Conservation (phyloP, 2,888 invertebrate genomes). For the Cinara cedri region DNA sequence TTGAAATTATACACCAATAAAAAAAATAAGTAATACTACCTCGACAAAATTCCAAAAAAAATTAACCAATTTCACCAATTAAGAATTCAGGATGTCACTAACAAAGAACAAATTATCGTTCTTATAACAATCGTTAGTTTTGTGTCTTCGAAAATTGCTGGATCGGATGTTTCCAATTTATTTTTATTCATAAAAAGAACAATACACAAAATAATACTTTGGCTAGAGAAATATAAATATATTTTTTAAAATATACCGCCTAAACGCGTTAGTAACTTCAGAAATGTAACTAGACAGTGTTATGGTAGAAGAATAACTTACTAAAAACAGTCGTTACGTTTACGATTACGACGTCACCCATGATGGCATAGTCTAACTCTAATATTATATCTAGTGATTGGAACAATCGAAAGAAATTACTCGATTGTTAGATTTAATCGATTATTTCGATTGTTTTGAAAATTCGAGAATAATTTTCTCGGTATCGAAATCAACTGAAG, state of each 20-base stretch:
- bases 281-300: conserved; percentile 12
- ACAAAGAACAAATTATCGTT: too few relatives aligned
- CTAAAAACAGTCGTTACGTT: conserved; percentile 14
- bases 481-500: too few relatives aligned
- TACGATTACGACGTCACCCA: conserved; percentile 9
- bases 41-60: neutral
- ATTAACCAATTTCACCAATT: too few relatives aligned
- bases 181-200: neutral
- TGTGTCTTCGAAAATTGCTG: neutral
- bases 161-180: neutral
- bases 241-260: conserved; percentile 52
- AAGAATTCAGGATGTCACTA: too few relatives aligned
- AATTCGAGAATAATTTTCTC: too few relatives aligned
- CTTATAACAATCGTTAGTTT: neutral
- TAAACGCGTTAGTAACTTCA: conserved; percentile 56
- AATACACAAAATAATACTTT: neutral
- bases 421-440: too few relatives aligned
- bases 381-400: too few relatives aligned
- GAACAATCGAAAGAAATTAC: too few relatives aligned
- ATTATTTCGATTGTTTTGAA: too few relatives aligned
- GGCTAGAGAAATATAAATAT: neutral
- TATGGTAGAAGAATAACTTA: too few relatives aligned
- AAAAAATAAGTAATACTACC: neutral
- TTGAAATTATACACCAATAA: neutral
- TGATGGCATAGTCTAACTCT: too few relatives aligned